phyloP scores from a whole-genome alignment of 1,140 invertebrate species.

The Calephelis nemesis region DNA sequence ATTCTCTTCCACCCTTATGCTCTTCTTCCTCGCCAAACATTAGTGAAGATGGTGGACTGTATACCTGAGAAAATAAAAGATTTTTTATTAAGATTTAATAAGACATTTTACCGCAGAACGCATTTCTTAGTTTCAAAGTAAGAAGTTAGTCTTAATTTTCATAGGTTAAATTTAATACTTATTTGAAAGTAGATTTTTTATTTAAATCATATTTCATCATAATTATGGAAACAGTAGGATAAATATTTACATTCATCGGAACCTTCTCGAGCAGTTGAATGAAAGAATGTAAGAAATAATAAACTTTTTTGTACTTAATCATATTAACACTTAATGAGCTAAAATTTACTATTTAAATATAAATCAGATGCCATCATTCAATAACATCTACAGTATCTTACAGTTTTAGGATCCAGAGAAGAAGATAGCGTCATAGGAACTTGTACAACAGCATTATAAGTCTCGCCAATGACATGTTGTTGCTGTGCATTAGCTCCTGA shows the following conservation, averaged over 20 bases:
- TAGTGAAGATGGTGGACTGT: slow-evolving; percentile 66
- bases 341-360: background rate
- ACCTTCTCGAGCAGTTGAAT: too few relatives aligned
- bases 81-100: background rate
- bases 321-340: too few relatives aligned
- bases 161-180: too few relatives aligned
- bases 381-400: slow-evolving; percentile 30
- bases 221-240: too few relatives aligned
- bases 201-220: too few relatives aligned
- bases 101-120: background rate
- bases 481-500: slow-evolving; percentile 54
- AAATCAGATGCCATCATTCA: too few relatives aligned
- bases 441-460: slow-evolving; percentile 73
- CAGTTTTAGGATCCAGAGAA: slow-evolving; percentile 88
- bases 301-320: too few relatives aligned
- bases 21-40: slow-evolving; percentile 54
- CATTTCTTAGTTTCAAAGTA: background rate
- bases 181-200: too few relatives aligned
- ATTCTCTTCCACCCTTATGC: slow-evolving; percentile 40
- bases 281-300: too few relatives aligned
- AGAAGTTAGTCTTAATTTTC: too few relatives aligned
- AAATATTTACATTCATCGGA: too few relatives aligned
- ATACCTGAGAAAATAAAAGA: slow-evolving; percentile 45
- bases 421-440: slow-evolving; percentile 83
- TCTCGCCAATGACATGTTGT: slow-evolving; percentile 72